These are phyloP conservation scores for Hecatera dysodea DNA, from an alignment of 2,888 invertebrate genomes.

Conservation along the genomic window DNA sequence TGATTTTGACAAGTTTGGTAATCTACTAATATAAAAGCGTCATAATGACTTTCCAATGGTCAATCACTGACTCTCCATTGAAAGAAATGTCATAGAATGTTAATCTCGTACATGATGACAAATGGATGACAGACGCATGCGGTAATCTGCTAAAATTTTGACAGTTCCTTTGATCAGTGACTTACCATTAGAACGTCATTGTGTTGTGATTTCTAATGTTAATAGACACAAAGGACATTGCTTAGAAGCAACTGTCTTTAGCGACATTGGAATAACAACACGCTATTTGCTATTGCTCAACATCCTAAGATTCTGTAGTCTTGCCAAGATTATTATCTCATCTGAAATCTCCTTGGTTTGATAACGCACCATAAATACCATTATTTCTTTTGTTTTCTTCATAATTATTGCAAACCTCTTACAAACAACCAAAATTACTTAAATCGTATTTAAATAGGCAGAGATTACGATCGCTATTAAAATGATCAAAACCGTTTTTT, in stretches of 20 bases:
- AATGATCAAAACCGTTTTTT: conserved; percentile 27
- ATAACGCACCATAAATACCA: neutral
- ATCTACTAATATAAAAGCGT: too few relatives aligned
- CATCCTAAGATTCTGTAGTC: neutral
- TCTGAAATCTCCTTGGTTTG: neutral
- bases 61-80: too few relatives aligned
- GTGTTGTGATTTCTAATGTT: neutral
- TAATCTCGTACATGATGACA: too few relatives aligned
- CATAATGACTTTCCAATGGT: too few relatives aligned
- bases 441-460: conserved; percentile 45
- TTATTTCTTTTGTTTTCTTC: conserved; percentile 35
- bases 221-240: neutral
- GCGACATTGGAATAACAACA: too few relatives aligned
- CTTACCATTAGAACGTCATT: too few relatives aligned
- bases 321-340: neutral
- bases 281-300: neutral
- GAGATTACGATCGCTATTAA: conserved; percentile 26
- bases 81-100: too few relatives aligned
- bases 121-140: too few relatives aligned
- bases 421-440: conserved; percentile 7
- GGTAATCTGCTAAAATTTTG: too few relatives aligned
- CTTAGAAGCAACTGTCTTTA: too few relatives aligned
- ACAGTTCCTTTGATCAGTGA: too few relatives aligned
- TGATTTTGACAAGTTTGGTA: too few relatives aligned
- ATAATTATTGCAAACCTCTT: conserved; percentile 38